Evolutionary conservation across 2,113 vertebrate genomes (phyloP).

Genomic region (Balaenoptera acutorostrata): DNA sequence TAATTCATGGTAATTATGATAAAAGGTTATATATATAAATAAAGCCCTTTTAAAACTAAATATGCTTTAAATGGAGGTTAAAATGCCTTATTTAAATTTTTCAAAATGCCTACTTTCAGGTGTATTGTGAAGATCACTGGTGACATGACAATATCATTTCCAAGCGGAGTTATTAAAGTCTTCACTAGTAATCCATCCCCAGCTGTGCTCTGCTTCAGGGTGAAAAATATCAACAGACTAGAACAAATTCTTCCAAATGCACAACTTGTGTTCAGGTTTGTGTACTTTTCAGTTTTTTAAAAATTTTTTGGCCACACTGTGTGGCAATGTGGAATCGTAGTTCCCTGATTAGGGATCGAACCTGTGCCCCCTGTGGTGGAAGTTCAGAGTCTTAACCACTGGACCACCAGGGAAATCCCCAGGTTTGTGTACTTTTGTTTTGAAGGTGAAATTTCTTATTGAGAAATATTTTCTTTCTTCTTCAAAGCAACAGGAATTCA

Average conservation of each 20-base stretch:
- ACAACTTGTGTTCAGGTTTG: constrained; percentile 94
- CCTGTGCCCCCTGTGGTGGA: too few relatives aligned
- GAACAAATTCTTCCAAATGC: constrained; percentile 96
- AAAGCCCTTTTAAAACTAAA: neutral
- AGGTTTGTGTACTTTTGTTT: constrained; percentile 81
- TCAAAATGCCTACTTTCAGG: constrained; percentile 77
- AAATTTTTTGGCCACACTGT: too few relatives aligned
- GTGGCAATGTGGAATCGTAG: too few relatives aligned
- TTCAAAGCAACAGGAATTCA: neutral
- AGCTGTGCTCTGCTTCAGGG: constrained; percentile 92
- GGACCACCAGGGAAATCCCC: constrained; percentile 16
- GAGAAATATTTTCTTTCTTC: neutral
- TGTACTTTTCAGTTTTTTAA: neutral
- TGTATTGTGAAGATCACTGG: constrained; percentile 99
- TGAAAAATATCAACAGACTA: constrained; percentile 92
- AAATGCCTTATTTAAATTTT: constrained; percentile 52
- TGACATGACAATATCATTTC: constrained; percentile 97
- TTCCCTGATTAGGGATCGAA: too few relatives aligned
- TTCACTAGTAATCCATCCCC: constrained; percentile 95
- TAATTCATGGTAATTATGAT: constrained; percentile 22
- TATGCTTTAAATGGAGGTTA: constrained; percentile 25
- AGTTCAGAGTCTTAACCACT: too few relatives aligned
- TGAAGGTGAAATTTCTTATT: neutral
- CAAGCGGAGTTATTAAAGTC: constrained; percentile 96
- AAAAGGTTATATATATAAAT: neutral